A percentile compares a stretch with the other conserved stretches of the same genome.
Evolutionary conservation across 2,888 invertebrate species (phyloP).

Genomic region (Pasiphila rectangulata): DNA sequence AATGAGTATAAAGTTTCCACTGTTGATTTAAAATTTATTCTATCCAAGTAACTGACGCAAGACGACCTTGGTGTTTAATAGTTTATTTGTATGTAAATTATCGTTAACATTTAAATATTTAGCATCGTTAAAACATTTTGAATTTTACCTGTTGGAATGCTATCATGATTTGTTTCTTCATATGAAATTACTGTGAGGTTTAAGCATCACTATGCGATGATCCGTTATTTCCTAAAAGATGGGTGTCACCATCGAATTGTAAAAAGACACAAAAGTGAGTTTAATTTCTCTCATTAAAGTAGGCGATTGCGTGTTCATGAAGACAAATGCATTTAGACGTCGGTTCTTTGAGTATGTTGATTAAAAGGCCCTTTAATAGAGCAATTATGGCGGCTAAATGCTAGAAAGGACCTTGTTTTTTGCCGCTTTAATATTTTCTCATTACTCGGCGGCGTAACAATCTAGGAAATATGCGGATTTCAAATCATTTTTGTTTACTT

Average conservation of each 20-base stretch:
- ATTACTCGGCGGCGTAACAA: slow-evolving; percentile 3
- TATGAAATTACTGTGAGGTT: no score
- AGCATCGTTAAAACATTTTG: no score
- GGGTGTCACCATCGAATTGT: neutral
- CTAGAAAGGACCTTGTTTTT: slow-evolving; percentile 15
- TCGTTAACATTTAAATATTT: slow-evolving; percentile 3
- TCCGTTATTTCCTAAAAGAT: no score
- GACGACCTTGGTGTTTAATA: slow-evolving; percentile 9
- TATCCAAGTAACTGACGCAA: neutral
- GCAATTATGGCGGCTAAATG: slow-evolving; percentile 42
- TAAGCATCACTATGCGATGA: no score
- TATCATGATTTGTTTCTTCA: no score
- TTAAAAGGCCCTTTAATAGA: slow-evolving; percentile 59
- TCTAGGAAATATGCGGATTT: neutral
- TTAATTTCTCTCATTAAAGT: slow-evolving; percentile 9
- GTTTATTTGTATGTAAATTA: slow-evolving; percentile 5
- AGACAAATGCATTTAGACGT: slow-evolving; percentile 29
- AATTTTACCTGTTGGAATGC: no score
- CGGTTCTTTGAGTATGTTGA: slow-evolving; percentile 41
- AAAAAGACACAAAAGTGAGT: neutral
- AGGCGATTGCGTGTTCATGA: slow-evolving; percentile 20
- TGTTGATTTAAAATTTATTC: neutral
- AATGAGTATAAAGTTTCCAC: slow-evolving; percentile 20
- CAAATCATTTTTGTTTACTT: neutral
- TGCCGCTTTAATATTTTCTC: slow-evolving; percentile 12